phyloP scores from a whole-genome alignment of 2,888 invertebrate species.

The Bembecia ichneumoniformis region DNA sequence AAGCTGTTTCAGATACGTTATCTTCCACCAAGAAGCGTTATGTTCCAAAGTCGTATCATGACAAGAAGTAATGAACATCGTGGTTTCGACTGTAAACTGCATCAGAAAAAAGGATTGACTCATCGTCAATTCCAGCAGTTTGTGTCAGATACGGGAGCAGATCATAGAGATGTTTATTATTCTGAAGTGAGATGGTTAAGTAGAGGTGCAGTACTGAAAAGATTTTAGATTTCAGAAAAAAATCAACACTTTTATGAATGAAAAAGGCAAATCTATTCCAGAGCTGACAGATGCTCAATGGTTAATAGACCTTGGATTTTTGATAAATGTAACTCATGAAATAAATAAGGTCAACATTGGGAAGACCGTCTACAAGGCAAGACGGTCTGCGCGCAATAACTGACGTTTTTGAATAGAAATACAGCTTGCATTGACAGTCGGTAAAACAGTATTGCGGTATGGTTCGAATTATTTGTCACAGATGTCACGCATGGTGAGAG shows the following conservation, averaged over 20 bases:
- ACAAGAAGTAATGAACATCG: slow-evolving; percentile 15
- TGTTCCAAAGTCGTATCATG: slow-evolving; percentile 11
- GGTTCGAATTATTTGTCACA: too few relatives aligned
- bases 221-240: not conserved
- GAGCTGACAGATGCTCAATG: not conserved
- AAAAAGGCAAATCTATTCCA: slow-evolving; percentile 2
- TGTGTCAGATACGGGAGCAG: not conserved
- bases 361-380: too few relatives aligned
- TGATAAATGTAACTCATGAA: not conserved
- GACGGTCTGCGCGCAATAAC: too few relatives aligned
- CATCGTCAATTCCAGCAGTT: not conserved
- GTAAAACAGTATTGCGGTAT: too few relatives aligned
- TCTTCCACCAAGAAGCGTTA: too few relatives aligned
- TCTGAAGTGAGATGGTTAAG: slow-evolving; percentile 8
- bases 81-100: slow-evolving; percentile 1
- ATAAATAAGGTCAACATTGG: not conserved
- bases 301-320: slow-evolving; percentile 2
- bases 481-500: too few relatives aligned
- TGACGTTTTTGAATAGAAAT: too few relatives aligned
- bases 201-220: not conserved
- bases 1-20: slow-evolving; percentile 12
- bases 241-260: slow-evolving; percentile 1
- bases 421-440: too few relatives aligned
- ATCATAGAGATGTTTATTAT: slow-evolving; percentile 8
- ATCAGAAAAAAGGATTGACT: not conserved